Conservation (phyloP, 1,140 invertebrate species). For the Drosophila ohnishii region DNA sequence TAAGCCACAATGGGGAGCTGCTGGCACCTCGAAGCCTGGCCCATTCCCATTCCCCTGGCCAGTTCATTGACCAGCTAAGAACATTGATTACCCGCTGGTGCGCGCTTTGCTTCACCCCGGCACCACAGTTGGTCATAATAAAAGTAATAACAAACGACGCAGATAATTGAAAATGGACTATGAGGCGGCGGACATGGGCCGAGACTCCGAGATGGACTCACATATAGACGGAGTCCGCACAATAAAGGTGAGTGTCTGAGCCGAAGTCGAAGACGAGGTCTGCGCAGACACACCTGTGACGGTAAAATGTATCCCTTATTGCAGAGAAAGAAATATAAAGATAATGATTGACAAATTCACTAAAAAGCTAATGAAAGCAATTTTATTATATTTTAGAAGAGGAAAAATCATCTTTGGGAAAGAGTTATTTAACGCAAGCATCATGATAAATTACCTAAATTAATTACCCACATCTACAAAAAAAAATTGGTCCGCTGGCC, state of each 20-base stretch:
- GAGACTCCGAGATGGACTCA: conserved; percentile 14
- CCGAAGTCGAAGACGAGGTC: conserved; percentile 9
- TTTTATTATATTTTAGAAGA: background rate
- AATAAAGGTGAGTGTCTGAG: conserved; percentile 61
- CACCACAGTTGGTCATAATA: conserved; percentile 59
- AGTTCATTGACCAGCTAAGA: conserved; percentile 82
- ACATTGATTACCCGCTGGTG: conserved; percentile 78
- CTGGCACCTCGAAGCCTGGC: conserved; percentile 9
- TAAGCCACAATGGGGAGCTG: conserved; percentile 52
- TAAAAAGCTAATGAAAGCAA: background rate
- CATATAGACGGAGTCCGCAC: conserved; percentile 59
- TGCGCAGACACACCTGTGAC: conserved; percentile 52
- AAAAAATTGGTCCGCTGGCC: background rate
- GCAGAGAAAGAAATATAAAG: conserved; percentile 2
- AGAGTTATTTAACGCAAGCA: background rate
- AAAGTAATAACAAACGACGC: conserved; percentile 81
- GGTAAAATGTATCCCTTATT: conserved; percentile 23
- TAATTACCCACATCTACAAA: conserved; percentile 13
- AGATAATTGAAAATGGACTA: conserved; percentile 82
- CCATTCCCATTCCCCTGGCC: conserved; percentile 9
- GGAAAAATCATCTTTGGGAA: background rate
- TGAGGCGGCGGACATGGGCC: conserved; percentile 49
- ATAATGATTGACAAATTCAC: background rate
- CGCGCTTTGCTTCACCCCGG: conserved; percentile 23
- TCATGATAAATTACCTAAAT: conserved; percentile 5